Base-by-base conservation (phyloP, 1,140 invertebrate genomes). In the Drosophila setifemur region DNA sequence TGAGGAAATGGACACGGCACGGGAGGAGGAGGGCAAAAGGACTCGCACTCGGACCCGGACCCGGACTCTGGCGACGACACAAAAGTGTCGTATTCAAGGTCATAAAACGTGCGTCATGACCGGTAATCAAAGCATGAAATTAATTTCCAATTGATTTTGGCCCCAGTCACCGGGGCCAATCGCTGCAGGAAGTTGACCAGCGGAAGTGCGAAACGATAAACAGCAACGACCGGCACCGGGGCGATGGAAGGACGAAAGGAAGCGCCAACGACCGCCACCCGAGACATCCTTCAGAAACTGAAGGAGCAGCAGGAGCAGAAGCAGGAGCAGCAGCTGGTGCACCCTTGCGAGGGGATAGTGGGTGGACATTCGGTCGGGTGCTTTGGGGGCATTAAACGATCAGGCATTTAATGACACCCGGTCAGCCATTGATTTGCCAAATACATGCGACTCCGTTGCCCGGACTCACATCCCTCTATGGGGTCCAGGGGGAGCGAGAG, bases 141-240 rank as follows among this genome's bases (percentile, higher is more conserved):
- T 85, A 85, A 85, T 85, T 85, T 85, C 81, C 81, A 85, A 85
- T 85, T 85, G 81, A 85, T 85, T 85, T 85, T 81, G 75, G 79
- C 81, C 79, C 79, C 79, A 48, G 63, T 70, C 54, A 66, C 43
- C 49, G 63, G 42, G 53, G 31, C 68, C 81, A 79, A 86, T 81
- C 72, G 82, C 82, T 73, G 72, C 75, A 86, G 81, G 81, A 86
- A 87, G 82, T 87, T 81, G 81, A 86, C 81, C 75, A 76, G 58
- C 81, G 81, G 81, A 86, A 87, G 82, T 87, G 81, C 79, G 79
- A 83, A 85, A 86, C 81, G 81, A 85, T 85, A 85, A 85, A 85
- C 81, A 86, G 81, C 74, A 72, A 68, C 67, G 58, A 61, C 42
- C 57, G 54, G n/a, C n/a, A 44, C 33, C 31, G 39, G 29, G 57